Evolutionary conservation across 2,888 invertebrate species (phyloP), one percentile per base, ranked within the genome.

Genomic region (Melangyna quadrimaculata): DNA sequence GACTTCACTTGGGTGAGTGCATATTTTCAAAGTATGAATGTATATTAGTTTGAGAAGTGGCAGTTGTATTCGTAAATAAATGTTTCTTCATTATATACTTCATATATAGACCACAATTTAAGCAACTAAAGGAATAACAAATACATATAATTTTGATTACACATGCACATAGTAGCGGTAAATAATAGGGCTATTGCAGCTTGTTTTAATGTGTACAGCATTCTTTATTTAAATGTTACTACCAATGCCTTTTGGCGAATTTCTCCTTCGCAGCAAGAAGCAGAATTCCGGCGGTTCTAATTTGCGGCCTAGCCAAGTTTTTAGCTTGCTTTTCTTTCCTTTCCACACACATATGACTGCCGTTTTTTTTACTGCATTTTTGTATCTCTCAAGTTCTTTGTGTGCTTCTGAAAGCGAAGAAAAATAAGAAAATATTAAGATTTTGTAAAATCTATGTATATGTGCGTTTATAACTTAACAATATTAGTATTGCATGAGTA

Each of bases 211-310:
- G 45, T 70, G 67, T 48, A 71, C 22, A 55, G 51, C 55, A 67
- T 43, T 53, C 53, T 59, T 27, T 61, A 67, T 53, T 14, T 19
- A 75, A 57, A 80, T 77, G 51, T 67, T 75, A 61, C 79, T 80
- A 61, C 70, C 75, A 75, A 74, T 67, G 61, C 79, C 71, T 74
- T 67, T 35, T 72, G 71, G 73, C 74, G 70, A 75, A 86, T 75
- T 83, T 88, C 87, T 88, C 88, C 89, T 88, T 88, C 87, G 86
- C 87, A 82, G 75, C 74, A 80, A 80, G 65, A 78, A 75, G 73
- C 70, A 79, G 82, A 75, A 80, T 79, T 86, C 81, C 81, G 69
- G 86, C 87, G 88, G 88, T 89, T 89, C 87, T 87, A 81, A 90
- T 88, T 88, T 89, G 88, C 79, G 63, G 71, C 75, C 65, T 79